A percentile compares a stretch with the other conserved stretches of the same genome.
phyloP scores from a whole-genome alignment of 2,888 invertebrate genomes.

The Drosophila rellima region DNA sequence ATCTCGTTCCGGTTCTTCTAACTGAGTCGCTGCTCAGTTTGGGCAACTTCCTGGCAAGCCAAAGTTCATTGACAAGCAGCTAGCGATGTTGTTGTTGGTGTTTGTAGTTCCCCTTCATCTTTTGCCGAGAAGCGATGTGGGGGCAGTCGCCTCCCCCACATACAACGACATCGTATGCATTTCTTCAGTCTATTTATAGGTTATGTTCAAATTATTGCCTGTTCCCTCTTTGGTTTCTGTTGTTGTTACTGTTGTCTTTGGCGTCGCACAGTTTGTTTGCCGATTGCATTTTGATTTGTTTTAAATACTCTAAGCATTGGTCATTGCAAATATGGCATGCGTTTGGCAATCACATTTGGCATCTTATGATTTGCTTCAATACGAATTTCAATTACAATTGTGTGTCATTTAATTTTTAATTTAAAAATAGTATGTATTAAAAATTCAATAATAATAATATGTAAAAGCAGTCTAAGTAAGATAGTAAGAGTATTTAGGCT shows the following conservation, averaged over 20 bases:
- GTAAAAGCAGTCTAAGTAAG: neutral
- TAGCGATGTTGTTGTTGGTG: slow-evolving; percentile 1
- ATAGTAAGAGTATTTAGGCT: slow-evolving; percentile 3
- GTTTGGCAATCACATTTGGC: neutral
- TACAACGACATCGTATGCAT: slow-evolving; percentile 39
- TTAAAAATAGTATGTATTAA: no score
- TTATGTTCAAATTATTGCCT: slow-evolving; percentile 46
- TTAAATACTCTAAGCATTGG: slow-evolving; percentile 22
- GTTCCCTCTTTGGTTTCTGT: slow-evolving; percentile 9
- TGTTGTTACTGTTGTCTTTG: slow-evolving; percentile 27
- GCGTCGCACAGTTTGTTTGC: slow-evolving; percentile 37
- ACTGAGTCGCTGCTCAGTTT: neutral
- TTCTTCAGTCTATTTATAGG: slow-evolving; percentile 61
- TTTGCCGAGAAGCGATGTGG: slow-evolving; percentile 8
- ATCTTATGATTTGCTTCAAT: neutral
- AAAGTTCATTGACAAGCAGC: slow-evolving; percentile 62
- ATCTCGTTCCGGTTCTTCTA: neutral
- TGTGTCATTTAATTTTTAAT: no score
- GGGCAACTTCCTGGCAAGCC: slow-evolving; percentile 17
- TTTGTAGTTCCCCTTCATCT: neutral
- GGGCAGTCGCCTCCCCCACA: slow-evolving; percentile 47
- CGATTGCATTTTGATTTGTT: slow-evolving; percentile 35
- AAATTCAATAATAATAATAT: neutral
- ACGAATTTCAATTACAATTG: neutral
- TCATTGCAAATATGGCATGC: neutral